These are phyloP conservation scores for Nemapogon koenigi DNA, from an alignment of 2,888 invertebrate species.

Conservation along the genomic window DNA sequence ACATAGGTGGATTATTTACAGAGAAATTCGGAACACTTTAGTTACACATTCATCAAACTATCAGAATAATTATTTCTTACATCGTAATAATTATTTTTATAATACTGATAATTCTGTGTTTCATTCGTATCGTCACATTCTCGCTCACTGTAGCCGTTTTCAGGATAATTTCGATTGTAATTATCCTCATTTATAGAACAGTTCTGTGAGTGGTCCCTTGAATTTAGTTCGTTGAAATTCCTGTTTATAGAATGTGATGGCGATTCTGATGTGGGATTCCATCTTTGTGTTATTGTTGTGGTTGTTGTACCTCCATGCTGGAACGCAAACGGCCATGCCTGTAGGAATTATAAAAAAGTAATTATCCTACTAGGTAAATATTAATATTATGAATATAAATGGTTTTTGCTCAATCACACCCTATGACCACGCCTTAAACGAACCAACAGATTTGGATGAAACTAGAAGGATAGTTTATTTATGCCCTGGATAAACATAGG, in stretches of 20 bases:
- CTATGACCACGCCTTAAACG: no score
- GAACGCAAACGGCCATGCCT: constrained; percentile 86
- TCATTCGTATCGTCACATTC: constrained; percentile 22
- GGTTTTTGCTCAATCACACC: no score
- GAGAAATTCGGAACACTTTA: no score
- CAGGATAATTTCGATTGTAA: constrained; percentile 38
- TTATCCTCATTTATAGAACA: constrained; percentile 20
- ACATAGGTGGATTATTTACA: no score
- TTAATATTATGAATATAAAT: no score
- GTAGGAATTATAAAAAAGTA: no score
- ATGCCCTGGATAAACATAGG: no score
- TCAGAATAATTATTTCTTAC: constrained; percentile 40
- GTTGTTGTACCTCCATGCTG: constrained; percentile 66
- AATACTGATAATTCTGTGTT: constrained; percentile 46
- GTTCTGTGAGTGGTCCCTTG: constrained; percentile 19
- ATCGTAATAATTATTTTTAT: constrained; percentile 48
- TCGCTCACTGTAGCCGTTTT: constrained; percentile 48
- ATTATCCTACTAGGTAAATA: no score
- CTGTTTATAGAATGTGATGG: constrained; percentile 23
- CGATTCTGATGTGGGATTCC: constrained; percentile 36
- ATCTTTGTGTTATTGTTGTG: constrained; percentile 45
- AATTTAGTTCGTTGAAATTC: constrained; percentile 14
- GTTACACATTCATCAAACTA: constrained; percentile 36
- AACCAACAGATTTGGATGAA: no score
- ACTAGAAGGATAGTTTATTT: no score